These are phyloP conservation scores for Agrochola lota DNA, from an alignment of 2,888 invertebrate species.

Conservation along the genomic window DNA sequence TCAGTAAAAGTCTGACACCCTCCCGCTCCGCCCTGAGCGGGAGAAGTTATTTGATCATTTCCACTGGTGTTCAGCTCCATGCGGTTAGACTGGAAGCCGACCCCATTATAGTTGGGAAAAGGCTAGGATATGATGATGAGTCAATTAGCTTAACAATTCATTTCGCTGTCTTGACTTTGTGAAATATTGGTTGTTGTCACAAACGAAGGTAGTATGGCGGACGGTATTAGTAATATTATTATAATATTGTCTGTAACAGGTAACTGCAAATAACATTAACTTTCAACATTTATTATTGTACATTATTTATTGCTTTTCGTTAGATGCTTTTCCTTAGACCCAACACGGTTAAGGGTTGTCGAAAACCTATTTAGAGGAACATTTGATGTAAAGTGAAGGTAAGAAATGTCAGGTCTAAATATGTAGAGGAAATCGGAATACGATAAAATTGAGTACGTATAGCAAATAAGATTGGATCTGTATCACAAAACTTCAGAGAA, in stretches of 20 bases:
- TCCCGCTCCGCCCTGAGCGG: no score
- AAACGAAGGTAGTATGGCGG: conserved; percentile 15
- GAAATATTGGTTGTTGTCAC: conserved; percentile 4
- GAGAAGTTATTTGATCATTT: no score
- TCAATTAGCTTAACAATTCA: neutral
- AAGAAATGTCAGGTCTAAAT: neutral
- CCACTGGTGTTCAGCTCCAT: no score
- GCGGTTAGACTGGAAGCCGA: no score
- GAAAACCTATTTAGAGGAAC: neutral
- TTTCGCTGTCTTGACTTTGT: neutral
- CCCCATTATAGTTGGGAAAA: no score
- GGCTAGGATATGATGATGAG: no score
- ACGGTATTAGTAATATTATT: conserved; percentile 28
- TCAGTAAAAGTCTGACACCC: no score
- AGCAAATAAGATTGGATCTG: no score
- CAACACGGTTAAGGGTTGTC: conserved; percentile 15
- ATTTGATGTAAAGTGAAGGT: neutral
- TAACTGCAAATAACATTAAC: conserved; percentile 33
- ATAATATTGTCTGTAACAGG: conserved; percentile 37
- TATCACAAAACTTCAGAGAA: no score
- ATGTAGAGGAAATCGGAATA: no score
- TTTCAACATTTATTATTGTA: conserved; percentile 42
- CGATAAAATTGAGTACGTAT: no score
- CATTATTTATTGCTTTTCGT: conserved; percentile 47
- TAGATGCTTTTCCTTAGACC: conserved; percentile 3